Base-by-base conservation (phyloP, 2,797 vertebrate genomes). In the Oreochromis grahami region DNA sequence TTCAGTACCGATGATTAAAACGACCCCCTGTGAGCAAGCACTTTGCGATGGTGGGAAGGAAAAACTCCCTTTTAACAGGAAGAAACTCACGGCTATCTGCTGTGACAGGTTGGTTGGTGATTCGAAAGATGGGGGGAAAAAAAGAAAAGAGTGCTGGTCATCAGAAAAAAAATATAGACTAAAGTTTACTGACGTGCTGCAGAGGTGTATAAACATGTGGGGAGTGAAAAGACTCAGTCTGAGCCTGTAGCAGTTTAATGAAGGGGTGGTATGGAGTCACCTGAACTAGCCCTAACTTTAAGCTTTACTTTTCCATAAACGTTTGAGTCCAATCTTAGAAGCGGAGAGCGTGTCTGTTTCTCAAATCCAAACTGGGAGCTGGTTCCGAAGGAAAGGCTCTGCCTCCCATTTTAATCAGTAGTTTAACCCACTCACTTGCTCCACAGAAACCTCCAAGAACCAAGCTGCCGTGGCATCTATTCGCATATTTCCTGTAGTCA, bases 401-500 rank as follows among this genome's bases (percentile, higher is more conserved):
- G 55, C 58, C 32, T 36, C 58, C 32, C 34, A 38, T 38, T 63
- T 38, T 63, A 68, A 68, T 26, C 65, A 24, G 65, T 45, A 5
- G 0, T 7, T 7, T 26, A 70, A 70, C 24, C 24, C 41, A 38
- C 65, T 70, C 65, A 45, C 9, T 48, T 32, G 68, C 9, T 29
- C 9, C 9, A 72, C 14, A 72, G 3, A 68, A 79, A 41, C 32
- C 13, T 53, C 55, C 14, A 76, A 41, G 72, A 74, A 3, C 50
- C 36, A 12, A 80, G 41, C 79, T 76, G 56, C 86, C 41, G 72
- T 15, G 79, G 78, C 68, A 58, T 88, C 79, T 68, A 34, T 84
- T 88, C 55, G 11, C 84, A 84, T 87, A 90, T 86, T 91, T 90
- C 90, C 90, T 88, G 77, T 52, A 74, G 86, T 90, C 84, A 76